Evolutionary conservation across 2,888 invertebrate species (phyloP), one percentile per base, ranked within the genome.

Genomic region (Pelosia muscerda): DNA sequence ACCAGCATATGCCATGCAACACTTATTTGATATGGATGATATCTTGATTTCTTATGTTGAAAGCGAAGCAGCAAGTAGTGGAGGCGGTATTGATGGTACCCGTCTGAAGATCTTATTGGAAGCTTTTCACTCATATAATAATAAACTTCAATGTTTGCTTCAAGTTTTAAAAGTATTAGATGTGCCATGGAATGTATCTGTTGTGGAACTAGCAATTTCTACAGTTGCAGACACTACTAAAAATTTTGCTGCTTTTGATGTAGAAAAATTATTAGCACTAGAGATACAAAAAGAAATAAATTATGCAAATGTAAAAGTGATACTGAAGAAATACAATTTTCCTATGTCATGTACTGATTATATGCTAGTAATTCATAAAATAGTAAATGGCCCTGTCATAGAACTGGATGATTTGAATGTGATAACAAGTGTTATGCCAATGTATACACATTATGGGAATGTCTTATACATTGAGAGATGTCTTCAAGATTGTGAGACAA

Each of bases 301-400:
- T 72, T 93, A 90, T 81, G 91, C 95, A 2, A 92, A 91, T 85
- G 84, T 94, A 0, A 94, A 94, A 86, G 92, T 95, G 8, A 86
- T 94, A 60, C 82, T 95, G 58, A 95, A 93, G 77, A 95, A 95
- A 82, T 93, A 95, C 79, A 94, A 94, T 79, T 92, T 92, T 82
- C 90, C 93, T 54, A 78, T 91, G 73, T 86, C 86, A 67, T 93
- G 89, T 77, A 91, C 87, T 57, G 92, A 94, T 81, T 94, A 93
- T 67, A 86, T 81, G 73, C 77, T 91, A 70, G 90, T 95, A 31
- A 84, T 95, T 53, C 90, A 93, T 75, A 95, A 93, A 84, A 82
- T 95, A 74, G 84, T 92, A 25, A 87, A 86, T 76, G 78, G 83
- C 25, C 53, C 89, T 64, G 73, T 75, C 57, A 87, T 94, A 59